phyloP scores from a whole-genome alignment of 2,888 invertebrate species.

The Hyposoter dolosus region DNA sequence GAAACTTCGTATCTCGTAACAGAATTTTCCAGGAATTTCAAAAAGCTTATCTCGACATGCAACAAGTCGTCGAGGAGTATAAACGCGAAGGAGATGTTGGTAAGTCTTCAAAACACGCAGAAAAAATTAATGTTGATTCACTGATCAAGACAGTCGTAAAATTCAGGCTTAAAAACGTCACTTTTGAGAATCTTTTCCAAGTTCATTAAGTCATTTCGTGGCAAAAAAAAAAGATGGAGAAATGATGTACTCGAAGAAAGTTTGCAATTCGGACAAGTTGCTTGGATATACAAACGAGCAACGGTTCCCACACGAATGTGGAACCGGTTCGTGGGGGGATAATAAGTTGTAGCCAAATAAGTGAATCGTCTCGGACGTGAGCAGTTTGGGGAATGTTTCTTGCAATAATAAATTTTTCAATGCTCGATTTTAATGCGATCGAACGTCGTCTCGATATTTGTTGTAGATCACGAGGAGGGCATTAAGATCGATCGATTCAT shows the following conservation, averaged over 20 bases:
- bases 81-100: slow-evolving; percentile 94
- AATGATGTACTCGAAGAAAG: not conserved
- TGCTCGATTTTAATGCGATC: no score
- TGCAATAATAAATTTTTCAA: not conserved
- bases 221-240: no score
- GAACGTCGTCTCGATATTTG: no score
- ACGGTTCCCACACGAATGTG: not conserved
- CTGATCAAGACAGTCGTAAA: not conserved
- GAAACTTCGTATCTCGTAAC: slow-evolving; percentile 96
- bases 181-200: not conserved
- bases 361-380: not conserved
- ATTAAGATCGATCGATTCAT: slow-evolving; percentile 93
- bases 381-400: not conserved
- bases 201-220: no score
- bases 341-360: not conserved
- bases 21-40: slow-evolving; percentile 97
- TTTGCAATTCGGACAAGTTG: not conserved
- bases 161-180: not conserved
- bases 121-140: not conserved
- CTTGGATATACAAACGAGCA: not conserved
- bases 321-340: not conserved
- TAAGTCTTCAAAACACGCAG: slow-evolving; percentile 80
- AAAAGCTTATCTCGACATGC: slow-evolving; percentile 96
- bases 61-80: slow-evolving; percentile 95
- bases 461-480: slow-evolving; percentile 89